A percentile compares a stretch with the other conserved stretches of the same genome.
These are phyloP conservation scores for Micromussa lordhowensis DNA, from an alignment of 92 coral and sea anemone genomes.

Conservation along the genomic window DNA sequence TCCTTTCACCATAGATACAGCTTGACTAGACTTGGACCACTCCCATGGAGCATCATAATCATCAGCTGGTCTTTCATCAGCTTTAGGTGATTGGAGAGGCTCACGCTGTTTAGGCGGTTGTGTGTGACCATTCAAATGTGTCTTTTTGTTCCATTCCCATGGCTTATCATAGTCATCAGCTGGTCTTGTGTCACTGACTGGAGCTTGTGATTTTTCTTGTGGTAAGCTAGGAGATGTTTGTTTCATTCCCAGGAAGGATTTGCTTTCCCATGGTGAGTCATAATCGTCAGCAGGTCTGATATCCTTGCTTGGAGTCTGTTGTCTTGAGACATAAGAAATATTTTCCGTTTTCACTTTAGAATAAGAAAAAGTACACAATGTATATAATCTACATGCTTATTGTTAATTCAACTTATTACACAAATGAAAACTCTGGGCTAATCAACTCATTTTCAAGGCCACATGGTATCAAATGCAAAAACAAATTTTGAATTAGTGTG, in stretches of 20 bases:
- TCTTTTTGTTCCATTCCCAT: conserved; percentile 86
- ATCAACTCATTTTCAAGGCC: background rate
- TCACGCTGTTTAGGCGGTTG: conserved; percentile 25
- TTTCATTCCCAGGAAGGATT: conserved; percentile 54
- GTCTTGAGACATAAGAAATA: background rate
- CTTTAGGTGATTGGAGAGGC: conserved; percentile 71
- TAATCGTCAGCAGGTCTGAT: conserved; percentile 87
- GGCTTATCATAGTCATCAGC: conserved; percentile 94
- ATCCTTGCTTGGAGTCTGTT: conserved; percentile 70
- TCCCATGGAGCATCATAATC: conserved; percentile 99
- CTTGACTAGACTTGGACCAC: conserved; percentile 66
- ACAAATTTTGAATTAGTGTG: too few species aligned
- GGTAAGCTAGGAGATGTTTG: conserved; percentile 36
- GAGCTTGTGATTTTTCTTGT: conserved; percentile 60
- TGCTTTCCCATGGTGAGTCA: conserved; percentile 95
- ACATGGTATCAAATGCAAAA: background rate
- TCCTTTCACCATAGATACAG: conserved; percentile 54
- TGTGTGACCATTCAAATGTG: conserved; percentile 32
- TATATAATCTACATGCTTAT: too few species aligned
- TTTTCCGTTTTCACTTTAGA: background rate
- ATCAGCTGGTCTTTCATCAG: conserved; percentile 67
- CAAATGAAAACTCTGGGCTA: background rate
- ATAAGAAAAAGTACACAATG: background rate
- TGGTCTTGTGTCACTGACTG: conserved; percentile 69
- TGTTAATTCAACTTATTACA: too few species aligned